phyloP scores from a whole-genome alignment of 2,888 invertebrate genomes.

The Drosophila paranaensis region DNA sequence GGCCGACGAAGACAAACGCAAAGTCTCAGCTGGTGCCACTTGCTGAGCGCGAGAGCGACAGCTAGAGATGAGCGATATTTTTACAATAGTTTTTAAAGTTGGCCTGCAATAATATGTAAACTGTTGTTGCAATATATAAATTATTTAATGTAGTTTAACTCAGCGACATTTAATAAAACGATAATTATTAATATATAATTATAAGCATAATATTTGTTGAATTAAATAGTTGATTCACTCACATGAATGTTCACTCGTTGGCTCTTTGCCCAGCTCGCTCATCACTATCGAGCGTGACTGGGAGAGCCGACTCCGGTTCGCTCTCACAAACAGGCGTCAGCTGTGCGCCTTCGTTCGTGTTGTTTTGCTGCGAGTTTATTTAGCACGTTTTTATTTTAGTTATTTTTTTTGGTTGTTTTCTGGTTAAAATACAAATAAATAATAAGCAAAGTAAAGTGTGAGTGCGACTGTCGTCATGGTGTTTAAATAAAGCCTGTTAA shows the following conservation, averaged over 20 bases:
- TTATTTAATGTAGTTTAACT: neutral
- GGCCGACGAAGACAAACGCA: conserved; percentile 49
- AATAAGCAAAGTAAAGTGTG: conserved; percentile 43
- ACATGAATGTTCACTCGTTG: neutral
- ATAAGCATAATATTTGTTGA: neutral
- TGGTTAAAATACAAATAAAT: conserved; percentile 45
- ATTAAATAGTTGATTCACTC: neutral
- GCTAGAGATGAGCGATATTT: conserved; percentile 35
- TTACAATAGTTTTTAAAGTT: neutral
- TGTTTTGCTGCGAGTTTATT: conserved; percentile 45
- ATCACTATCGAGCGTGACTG: conserved; percentile 31
- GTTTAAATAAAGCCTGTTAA: conserved; percentile 63
- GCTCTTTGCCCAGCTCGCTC: conserved; percentile 3
- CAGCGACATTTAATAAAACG: neutral
- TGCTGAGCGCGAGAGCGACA: conserved; percentile 33
- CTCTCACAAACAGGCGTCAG: conserved; percentile 53
- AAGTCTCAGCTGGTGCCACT: conserved; percentile 46
- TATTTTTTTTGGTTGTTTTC: neutral
- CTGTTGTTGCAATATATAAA: neutral
- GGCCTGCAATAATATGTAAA: neutral
- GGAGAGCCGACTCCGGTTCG: conserved; percentile 25
- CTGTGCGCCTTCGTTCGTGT: conserved; percentile 49
- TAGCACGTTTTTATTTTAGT: conserved; percentile 54
- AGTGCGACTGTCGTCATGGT: conserved; percentile 42
- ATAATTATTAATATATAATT: neutral